phyloP scores from a whole-genome alignment of 2,113 vertebrate genomes.

The Taxidea taxus region DNA sequence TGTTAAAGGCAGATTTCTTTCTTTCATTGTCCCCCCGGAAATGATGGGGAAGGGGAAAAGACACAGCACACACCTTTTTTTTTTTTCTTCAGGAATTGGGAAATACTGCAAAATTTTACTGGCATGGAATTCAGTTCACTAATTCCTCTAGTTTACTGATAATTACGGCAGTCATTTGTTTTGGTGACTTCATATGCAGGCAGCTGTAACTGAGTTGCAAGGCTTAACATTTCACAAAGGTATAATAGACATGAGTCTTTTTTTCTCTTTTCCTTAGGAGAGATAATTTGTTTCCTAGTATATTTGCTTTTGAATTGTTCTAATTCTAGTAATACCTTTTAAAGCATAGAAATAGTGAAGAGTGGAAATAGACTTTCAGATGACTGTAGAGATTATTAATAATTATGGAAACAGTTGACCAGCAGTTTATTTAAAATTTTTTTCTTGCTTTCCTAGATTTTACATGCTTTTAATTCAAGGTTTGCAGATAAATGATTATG shows the following conservation, averaged over 20 bases:
- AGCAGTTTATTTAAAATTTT: conserved; percentile 78
- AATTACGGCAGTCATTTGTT: not conserved
- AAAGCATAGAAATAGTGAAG: conserved; percentile 43
- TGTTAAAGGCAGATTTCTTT: not conserved
- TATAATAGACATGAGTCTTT: not conserved
- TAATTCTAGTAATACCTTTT: conserved; percentile 33
- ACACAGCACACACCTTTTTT: not conserved
- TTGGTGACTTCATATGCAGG: conserved; percentile 3
- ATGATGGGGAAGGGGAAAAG: not conserved
- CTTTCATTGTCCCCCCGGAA: not conserved
- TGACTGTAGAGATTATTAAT: conserved; percentile 61
- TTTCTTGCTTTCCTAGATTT: conserved; percentile 90
- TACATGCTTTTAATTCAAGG: conserved; percentile 99
- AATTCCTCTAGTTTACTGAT: conserved; percentile 11
- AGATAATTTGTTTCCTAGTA: conserved; percentile 25
- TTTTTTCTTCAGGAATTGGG: not conserved
- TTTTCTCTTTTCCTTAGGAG: conserved; percentile 38
- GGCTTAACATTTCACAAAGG: conserved; percentile 12
- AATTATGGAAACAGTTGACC: conserved; percentile 44
- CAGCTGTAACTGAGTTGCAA: conserved; percentile 23
- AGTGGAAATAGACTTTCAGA: conserved; percentile 45
- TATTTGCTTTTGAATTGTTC: conserved; percentile 48
- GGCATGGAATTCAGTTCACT: conserved; percentile 5
- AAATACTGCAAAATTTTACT: conserved; percentile 14
- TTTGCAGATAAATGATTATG: conserved; percentile 95